Conservation (phyloP, 2,888 invertebrate species). For the Patella ulyssiponensis region DNA sequence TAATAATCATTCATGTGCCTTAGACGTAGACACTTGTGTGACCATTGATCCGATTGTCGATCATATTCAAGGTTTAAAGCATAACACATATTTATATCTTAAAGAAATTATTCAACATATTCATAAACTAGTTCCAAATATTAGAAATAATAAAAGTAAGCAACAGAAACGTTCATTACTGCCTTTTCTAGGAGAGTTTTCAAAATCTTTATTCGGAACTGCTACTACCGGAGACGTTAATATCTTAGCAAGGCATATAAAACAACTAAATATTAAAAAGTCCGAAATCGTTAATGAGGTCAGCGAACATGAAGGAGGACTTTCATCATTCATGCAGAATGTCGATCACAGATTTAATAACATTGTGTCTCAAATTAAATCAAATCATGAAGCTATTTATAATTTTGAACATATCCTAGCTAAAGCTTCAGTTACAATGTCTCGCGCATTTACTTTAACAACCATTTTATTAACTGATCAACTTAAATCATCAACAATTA, state of each 20-base stretch:
- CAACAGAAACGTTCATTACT: neutral
- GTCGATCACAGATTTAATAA: neutral
- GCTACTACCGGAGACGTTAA: conserved; percentile 10
- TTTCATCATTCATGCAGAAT: neutral
- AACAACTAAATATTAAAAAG: neutral
- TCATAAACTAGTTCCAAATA: neutral
- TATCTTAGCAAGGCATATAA: conserved; percentile 4
- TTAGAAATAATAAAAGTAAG: neutral
- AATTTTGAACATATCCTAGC: neutral
- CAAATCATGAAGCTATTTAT: neutral
- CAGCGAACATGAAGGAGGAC: neutral
- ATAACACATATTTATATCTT: neutral
- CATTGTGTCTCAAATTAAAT: neutral
- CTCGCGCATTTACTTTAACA: neutral
- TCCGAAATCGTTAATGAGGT: neutral
- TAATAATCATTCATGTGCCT: neutral
- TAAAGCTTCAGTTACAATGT: neutral
- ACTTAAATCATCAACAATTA: neutral
- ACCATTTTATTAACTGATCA: neutral
- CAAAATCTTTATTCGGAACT: neutral
- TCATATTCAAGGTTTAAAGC: neutral
- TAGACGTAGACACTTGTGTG: neutral
- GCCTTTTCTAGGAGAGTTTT: conserved; percentile 4
- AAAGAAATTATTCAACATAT: neutral
- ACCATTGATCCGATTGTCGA: neutral